Conservation (phyloP, 2,113 vertebrate genomes). For the human (Homo sapiens) region GRCh38 chr12:57256001-57256500, state of each 20-base stretch:
- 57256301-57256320: neutral
- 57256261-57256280: neutral
- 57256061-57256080: conserved; percentile 90
- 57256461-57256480: conserved; percentile 95
- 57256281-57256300: neutral
- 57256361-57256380: neutral
- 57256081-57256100: neutral
- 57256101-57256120: neutral
- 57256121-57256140: neutral
- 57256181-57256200: neutral
- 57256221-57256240: neutral
- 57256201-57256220: neutral
- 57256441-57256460: conserved; percentile 95
- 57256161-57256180: neutral
- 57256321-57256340: neutral
- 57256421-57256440: conserved; percentile 93
- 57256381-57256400: neutral
- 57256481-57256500: conserved; percentile 97
- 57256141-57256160: neutral
- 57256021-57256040: conserved; percentile 96
- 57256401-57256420: conserved; percentile 91
- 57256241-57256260: neutral
- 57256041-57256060: conserved; percentile 94
- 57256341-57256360: neutral
- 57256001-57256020: conserved; percentile 97